Conservation (phyloP, 2,113 vertebrate genomes). For the Dryoscopus gambensis region DNA sequence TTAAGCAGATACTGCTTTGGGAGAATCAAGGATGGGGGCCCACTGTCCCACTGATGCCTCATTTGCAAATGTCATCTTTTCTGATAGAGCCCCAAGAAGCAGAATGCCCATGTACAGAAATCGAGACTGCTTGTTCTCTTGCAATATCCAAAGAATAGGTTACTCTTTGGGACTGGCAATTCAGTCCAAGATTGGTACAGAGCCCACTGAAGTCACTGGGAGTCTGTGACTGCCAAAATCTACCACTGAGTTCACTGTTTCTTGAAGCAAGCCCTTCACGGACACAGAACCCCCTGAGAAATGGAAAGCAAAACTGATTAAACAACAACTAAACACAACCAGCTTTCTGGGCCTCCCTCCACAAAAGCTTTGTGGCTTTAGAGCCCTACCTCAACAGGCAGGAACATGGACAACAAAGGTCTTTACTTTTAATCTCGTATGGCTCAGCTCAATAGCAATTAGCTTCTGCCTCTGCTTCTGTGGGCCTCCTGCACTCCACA, state of each 20-base stretch:
- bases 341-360: neutral
- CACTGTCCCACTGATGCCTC: neutral
- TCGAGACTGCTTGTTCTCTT: neutral
- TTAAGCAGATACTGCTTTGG: neutral
- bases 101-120: neutral
- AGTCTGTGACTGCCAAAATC: neutral
- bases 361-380: neutral
- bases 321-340: neutral
- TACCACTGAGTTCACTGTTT: neutral
- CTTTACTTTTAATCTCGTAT: neutral
- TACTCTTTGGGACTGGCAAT: neutral
- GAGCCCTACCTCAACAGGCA: neutral
- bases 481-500: conserved; percentile 28
- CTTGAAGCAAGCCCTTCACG: neutral
- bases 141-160: neutral
- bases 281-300: neutral
- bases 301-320: neutral
- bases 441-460: conserved; percentile 10
- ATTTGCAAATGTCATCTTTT: neutral
- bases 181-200: neutral
- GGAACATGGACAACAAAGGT: neutral
- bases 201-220: neutral
- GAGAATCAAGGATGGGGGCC: neutral
- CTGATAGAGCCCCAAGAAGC: neutral
- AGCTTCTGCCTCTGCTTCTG: conserved; percentile 55